These are phyloP conservation scores for Oikopleura vanhoeffeni DNA, from an alignment of 23 tunicate genomes.

Conservation along the genomic window DNA sequence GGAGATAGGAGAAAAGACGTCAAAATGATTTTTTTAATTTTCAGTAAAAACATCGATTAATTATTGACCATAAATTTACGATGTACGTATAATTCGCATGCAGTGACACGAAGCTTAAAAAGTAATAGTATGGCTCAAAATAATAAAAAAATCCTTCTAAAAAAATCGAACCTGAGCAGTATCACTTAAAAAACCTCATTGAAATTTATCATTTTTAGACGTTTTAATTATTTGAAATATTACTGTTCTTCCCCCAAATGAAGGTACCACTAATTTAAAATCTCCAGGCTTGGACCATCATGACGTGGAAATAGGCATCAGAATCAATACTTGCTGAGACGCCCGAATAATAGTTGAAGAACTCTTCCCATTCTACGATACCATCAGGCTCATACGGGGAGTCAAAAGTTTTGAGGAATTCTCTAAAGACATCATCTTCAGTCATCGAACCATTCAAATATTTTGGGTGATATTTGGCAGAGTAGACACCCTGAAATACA, in stretches of 20 bases:
- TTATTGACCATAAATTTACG: too few relatives aligned
- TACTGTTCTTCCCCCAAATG: too few relatives aligned
- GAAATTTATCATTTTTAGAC: neutral
- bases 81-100: too few relatives aligned
- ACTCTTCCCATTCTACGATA: slow-evolving; percentile 75
- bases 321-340: slow-evolving; percentile 75
- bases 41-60: too few relatives aligned
- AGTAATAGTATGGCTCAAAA: too few relatives aligned
- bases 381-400: slow-evolving; percentile 94
- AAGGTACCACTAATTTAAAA: slow-evolving; percentile 31
- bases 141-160: too few relatives aligned
- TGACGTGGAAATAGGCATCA: slow-evolving; percentile 89
- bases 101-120: too few relatives aligned
- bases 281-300: slow-evolving; percentile 99
- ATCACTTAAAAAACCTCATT: neutral
- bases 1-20: too few relatives aligned
- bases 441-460: slow-evolving; percentile 83
- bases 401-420: slow-evolving; percentile 74
- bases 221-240: too few relatives aligned
- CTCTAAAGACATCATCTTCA: slow-evolving; percentile 84
- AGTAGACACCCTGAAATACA: slow-evolving; percentile 85
- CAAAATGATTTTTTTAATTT: too few relatives aligned
- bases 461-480: slow-evolving; percentile 93
- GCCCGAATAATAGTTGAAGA: slow-evolving; percentile 80
- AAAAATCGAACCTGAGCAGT: too few relatives aligned